Conservation (phyloP, 2,113 vertebrate species). For the Psittacara wagleri region DNA sequence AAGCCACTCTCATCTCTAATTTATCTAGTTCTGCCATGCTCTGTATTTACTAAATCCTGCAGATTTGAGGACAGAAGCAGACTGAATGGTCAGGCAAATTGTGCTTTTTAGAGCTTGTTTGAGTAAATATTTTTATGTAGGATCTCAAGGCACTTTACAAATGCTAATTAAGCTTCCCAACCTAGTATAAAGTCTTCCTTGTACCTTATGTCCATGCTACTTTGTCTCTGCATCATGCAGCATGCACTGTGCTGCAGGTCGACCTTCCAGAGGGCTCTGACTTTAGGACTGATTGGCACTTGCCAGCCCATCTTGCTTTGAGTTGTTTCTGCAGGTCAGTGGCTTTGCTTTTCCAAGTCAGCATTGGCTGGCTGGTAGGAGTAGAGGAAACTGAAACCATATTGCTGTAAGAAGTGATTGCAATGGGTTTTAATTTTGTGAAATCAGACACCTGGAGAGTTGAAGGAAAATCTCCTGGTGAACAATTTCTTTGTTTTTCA, state of each 20-base stretch:
- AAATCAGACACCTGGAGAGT: neutral
- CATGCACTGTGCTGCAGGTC: fast-evolving
- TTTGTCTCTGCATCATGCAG: neutral
- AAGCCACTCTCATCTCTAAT: neutral
- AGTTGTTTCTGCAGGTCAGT: neutral
- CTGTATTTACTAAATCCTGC: neutral
- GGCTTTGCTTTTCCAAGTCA: neutral
- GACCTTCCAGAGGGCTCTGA: neutral
- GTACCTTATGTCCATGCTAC: neutral
- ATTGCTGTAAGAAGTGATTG: neutral
- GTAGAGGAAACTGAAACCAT: neutral
- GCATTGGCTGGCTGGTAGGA: neutral
- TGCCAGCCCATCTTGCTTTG: neutral
- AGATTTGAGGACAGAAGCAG: neutral
- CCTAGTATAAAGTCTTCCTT: neutral
- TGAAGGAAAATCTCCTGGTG: neutral
- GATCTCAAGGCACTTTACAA: neutral
- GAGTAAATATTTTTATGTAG: neutral
- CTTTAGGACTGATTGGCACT: neutral
- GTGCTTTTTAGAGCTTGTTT: neutral
- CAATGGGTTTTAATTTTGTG: neutral
- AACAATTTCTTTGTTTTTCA: conserved; percentile 19
- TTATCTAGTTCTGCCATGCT: neutral
- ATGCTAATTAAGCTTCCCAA: neutral
- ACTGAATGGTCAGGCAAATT: neutral